phyloP scores from a whole-genome alignment of 2,797 vertebrate genomes.

The Phataginus tricuspis region DNA sequence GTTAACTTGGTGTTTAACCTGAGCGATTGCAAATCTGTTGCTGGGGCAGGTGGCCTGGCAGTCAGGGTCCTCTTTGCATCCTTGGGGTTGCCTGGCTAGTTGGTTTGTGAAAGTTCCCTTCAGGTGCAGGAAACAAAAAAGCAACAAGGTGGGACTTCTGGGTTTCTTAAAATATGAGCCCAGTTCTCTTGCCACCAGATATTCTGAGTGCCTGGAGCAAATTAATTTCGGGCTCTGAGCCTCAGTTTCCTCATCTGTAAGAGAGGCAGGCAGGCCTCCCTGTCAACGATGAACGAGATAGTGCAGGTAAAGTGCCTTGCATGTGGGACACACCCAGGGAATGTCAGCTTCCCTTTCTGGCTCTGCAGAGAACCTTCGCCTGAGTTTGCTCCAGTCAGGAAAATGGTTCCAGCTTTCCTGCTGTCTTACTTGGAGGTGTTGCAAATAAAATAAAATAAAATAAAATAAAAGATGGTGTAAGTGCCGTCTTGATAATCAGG shows the following conservation, averaged over 20 bases:
- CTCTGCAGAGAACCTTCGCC: background rate
- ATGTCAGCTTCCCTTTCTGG: background rate
- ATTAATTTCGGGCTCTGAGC: background rate
- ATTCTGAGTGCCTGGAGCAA: background rate
- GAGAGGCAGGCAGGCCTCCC: background rate
- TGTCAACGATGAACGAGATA: background rate
- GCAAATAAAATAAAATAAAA: no score
- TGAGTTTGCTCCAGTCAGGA: background rate
- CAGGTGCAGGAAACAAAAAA: background rate
- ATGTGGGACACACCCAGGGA: background rate
- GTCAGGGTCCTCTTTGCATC: background rate
- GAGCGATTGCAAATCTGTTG: background rate
- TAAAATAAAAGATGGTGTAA: no score
- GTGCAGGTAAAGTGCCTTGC: fast-evolving
- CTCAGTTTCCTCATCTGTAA: background rate
- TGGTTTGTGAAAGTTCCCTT: background rate
- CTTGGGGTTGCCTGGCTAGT: background rate
- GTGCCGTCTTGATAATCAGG: fast-evolving
- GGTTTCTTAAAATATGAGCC: background rate
- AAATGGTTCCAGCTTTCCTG: background rate
- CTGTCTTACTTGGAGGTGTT: background rate
- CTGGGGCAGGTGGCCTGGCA: background rate
- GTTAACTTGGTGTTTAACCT: background rate
- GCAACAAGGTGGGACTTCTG: background rate
- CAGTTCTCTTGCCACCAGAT: background rate